phyloP scores from a whole-genome alignment of 1,140 invertebrate species.

The Drosophila sp. region DNA sequence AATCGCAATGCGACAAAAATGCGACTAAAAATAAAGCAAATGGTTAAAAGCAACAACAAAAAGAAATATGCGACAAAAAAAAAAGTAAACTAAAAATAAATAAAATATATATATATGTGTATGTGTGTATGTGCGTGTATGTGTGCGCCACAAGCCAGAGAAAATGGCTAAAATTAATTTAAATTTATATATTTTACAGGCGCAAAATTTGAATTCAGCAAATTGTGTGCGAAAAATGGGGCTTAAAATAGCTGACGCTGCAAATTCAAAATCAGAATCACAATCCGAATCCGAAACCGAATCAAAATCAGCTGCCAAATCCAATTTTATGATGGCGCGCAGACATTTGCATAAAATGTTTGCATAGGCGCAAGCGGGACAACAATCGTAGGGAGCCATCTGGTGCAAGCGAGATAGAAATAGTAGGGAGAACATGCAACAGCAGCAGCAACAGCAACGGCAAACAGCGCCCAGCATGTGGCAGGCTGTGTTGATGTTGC shows the following conservation, averaged over 20 bases:
- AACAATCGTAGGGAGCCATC: conserved; percentile 18
- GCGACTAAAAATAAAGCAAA: conserved; percentile 73
- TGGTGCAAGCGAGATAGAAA: conserved; percentile 23
- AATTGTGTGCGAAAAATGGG: conserved; percentile 37
- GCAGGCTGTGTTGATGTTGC: conserved; percentile 57
- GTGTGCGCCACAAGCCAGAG: conserved; percentile 20
- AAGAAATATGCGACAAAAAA: conserved; percentile 30
- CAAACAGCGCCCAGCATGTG: conserved; percentile 64
- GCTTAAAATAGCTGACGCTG: conserved; percentile 58
- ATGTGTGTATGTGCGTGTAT: conserved; percentile 26
- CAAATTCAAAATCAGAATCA: conserved; percentile 29
- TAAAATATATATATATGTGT: conserved; percentile 18
- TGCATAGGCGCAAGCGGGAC: conserved; percentile 21
- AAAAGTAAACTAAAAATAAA: conserved; percentile 66
- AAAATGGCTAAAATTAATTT: conserved; percentile 60
- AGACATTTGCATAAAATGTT: conserved; percentile 73
- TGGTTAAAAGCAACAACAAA: conserved; percentile 17
- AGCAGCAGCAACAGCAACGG: conserved; percentile 17
- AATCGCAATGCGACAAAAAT: conserved; percentile 80
- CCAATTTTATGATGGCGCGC: conserved; percentile 76
- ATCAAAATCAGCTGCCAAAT: conserved; percentile 72
- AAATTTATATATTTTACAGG: conserved; percentile 52
- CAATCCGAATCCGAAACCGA: conserved; percentile 38
- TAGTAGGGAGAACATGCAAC: conserved; percentile 29
- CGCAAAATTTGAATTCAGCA: conserved; percentile 51